Conservation (phyloP, 23 tunicate species). For the Diplosoma virens region DNA sequence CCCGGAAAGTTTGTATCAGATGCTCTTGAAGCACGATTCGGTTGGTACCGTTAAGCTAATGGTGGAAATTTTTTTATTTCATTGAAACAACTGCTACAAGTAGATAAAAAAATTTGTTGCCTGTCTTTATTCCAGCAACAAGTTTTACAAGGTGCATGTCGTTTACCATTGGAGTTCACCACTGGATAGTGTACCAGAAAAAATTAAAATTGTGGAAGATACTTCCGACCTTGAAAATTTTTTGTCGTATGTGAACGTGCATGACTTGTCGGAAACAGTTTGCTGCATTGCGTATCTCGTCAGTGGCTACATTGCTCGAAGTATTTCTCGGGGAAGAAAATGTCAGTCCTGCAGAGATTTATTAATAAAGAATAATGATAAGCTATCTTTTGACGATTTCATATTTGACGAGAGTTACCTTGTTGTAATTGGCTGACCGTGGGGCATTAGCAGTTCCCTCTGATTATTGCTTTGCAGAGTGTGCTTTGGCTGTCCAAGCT, state of each 20-base stretch:
- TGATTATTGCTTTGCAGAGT: slow-evolving; percentile 5
- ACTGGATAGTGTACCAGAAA: too few relatives aligned
- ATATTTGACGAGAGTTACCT: not conserved
- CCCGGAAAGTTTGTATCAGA: slow-evolving; percentile 10
- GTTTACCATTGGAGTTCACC: too few relatives aligned
- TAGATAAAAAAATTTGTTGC: slow-evolving; percentile 25
- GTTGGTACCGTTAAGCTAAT: slow-evolving; percentile 20
- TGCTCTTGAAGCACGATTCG: slow-evolving; percentile 12
- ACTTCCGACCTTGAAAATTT: too few relatives aligned
- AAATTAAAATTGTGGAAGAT: too few relatives aligned
- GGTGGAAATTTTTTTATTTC: slow-evolving; percentile 23
- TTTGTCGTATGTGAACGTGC: too few relatives aligned
- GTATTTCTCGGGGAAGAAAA: slow-evolving; percentile 18
- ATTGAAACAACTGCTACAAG: not conserved
- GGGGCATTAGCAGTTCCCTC: slow-evolving; percentile 25
- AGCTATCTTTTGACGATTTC: not conserved
- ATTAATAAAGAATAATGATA: not conserved
- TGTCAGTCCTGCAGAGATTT: slow-evolving; percentile 1
- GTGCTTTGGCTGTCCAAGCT: not conserved
- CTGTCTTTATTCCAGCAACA: not conserved
- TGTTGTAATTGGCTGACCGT: slow-evolving; percentile 16
- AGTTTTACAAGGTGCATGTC: too few relatives aligned
- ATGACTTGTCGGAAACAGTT: too few relatives aligned
- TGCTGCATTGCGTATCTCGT: too few relatives aligned
- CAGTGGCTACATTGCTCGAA: slow-evolving; percentile 18